Evolutionary conservation across 2,797 vertebrate species (phyloP).

Genomic region (Rhabdophis nuchalis): DNA sequence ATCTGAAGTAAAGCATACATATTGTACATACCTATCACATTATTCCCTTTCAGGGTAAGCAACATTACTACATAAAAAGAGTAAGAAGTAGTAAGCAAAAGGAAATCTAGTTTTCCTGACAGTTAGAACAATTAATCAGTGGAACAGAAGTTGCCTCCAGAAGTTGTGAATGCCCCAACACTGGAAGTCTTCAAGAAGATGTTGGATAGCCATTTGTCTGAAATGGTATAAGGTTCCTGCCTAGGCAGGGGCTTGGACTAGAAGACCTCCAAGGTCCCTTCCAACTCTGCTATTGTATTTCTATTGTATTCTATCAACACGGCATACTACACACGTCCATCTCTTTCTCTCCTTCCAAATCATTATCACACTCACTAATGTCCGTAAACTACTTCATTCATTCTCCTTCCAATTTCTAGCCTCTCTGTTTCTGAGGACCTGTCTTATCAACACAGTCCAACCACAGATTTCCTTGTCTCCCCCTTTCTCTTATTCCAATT

Average conservation of each 20-base stretch:
- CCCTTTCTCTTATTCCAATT: not conserved
- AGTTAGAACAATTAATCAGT: too few species aligned
- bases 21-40: not conserved
- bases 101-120: too few species aligned
- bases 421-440: not conserved
- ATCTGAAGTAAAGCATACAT: not conserved
- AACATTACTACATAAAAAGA: not conserved
- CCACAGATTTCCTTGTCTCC: not conserved
- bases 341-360: not conserved
- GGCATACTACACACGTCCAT: not conserved
- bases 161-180: too few species aligned
- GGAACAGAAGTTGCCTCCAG: too few species aligned
- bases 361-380: not conserved
- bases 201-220: too few species aligned
- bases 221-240: too few species aligned
- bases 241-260: too few species aligned
- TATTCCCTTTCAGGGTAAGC: not conserved
- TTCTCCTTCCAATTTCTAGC: not conserved
- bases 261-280: too few species aligned
- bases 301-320: too few species aligned
- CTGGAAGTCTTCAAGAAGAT: too few species aligned
- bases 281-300: too few species aligned
- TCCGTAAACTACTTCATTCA: not conserved
- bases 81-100: not conserved
- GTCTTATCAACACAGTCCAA: not conserved